Evolutionary conservation across 2,888 invertebrate species (phyloP).

Genomic region (Odontocerum albicorne): DNA sequence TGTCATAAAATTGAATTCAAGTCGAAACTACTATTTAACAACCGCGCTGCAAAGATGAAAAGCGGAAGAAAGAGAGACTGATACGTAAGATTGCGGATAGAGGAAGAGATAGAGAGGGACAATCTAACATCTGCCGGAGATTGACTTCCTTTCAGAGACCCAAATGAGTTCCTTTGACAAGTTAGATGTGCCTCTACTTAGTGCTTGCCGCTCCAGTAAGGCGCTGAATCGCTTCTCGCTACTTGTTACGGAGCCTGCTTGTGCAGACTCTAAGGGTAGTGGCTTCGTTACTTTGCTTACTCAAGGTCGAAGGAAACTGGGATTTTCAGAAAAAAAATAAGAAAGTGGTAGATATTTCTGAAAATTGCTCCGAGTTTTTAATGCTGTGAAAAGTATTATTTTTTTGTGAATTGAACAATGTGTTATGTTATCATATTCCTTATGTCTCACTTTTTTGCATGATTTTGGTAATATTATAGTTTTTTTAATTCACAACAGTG

Average conservation of each 20-base stretch:
- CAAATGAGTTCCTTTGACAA: constrained; percentile 38
- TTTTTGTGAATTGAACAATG: too few relatives aligned
- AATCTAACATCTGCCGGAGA: constrained; percentile 37
- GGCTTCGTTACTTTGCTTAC: not conserved
- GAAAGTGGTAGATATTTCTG: not conserved
- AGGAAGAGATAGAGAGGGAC: constrained; percentile 9
- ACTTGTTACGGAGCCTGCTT: not conserved
- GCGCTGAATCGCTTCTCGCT: constrained; percentile 32
- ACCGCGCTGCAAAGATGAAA: not conserved
- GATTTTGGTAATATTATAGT: too few relatives aligned
- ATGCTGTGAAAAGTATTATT: too few relatives aligned
- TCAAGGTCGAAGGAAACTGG: not conserved
- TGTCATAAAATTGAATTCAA: constrained; percentile 16
- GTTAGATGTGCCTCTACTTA: constrained; percentile 35
- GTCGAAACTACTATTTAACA: constrained; percentile 17
- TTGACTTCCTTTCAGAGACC: constrained; percentile 37
- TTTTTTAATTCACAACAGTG: too few relatives aligned
- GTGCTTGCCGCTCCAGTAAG: constrained; percentile 20
- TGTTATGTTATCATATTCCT: too few relatives aligned
- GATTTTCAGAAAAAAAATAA: not conserved
- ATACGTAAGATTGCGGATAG: constrained; percentile 11
- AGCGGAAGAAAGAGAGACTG: constrained; percentile 2
- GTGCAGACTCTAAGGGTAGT: not conserved
- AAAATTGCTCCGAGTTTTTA: too few relatives aligned
- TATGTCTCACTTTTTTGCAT: too few relatives aligned